A percentile compares a stretch with the other conserved stretches of the same genome.
These are phyloP conservation scores for Gallinago media DNA, from an alignment of 2,113 vertebrate genomes.

Conservation along the genomic window DNA sequence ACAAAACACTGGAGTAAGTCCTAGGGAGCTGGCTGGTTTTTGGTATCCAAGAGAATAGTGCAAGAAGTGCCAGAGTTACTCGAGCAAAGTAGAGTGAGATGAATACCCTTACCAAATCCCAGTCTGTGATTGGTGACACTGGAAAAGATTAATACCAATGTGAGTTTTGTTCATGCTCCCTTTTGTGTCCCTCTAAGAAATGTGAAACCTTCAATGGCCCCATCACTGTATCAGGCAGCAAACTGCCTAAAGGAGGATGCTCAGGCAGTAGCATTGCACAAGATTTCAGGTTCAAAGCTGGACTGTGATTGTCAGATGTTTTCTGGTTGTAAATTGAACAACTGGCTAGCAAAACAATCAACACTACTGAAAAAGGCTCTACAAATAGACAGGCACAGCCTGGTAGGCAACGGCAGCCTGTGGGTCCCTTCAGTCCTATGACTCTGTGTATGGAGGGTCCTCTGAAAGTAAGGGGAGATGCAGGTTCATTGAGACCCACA, in stretches of 20 bases:
- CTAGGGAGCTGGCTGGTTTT: neutral
- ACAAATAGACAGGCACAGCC: neutral
- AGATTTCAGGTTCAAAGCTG: neutral
- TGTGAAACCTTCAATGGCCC: neutral
- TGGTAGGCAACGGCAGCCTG: neutral
- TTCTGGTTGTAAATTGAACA: neutral
- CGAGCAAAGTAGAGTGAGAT: neutral
- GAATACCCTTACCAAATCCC: neutral
- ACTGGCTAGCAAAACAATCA: neutral
- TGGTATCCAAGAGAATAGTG: neutral
- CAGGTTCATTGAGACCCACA: fast-evolving
- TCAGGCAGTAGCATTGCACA: neutral
- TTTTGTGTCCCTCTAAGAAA: neutral
- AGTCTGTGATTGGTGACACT: neutral
- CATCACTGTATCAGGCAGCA: neutral
- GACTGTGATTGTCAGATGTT: neutral
- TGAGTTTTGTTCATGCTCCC: neutral
- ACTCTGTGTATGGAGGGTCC: neutral
- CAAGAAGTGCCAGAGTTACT: neutral
- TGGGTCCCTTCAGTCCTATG: neutral
- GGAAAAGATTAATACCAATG: neutral
- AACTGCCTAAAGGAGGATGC: neutral
- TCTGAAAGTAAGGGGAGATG: neutral
- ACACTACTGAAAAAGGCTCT: neutral
- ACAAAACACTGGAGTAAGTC: neutral